Conservation (phyloP, 2,797 vertebrate species). For the Triplophysa yarkandensis region DNA sequence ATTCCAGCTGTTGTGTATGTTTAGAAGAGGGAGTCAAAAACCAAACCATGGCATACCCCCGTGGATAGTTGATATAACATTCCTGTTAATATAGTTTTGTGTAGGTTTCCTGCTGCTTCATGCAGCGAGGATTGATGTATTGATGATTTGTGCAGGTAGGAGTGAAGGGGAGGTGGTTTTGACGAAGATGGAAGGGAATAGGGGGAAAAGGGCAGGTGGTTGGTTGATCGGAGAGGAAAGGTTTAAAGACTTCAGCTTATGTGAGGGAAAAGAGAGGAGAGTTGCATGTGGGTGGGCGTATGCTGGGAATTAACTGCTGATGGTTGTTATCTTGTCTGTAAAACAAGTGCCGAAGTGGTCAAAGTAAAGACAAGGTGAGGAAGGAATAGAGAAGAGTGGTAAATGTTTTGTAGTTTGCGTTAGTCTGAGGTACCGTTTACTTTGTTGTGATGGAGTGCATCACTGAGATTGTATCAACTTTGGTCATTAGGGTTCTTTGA, state of each 20-base stretch:
- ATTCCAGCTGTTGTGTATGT: slow-evolving; percentile 2
- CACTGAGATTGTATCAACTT: not conserved
- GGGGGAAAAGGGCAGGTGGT: not conserved
- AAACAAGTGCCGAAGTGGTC: slow-evolving; percentile 9
- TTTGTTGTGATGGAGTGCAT: slow-evolving; percentile 1
- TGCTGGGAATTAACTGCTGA: slow-evolving; percentile 3
- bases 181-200: not conserved
- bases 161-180: not conserved
- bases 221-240: not conserved
- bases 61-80: slow-evolving; percentile 1
- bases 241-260: slow-evolving; percentile 9
- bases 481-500: not conserved
- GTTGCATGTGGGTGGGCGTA: slow-evolving; percentile 5
- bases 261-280: not conserved
- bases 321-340: slow-evolving; percentile 19
- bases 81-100: not conserved
- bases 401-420: slow-evolving; percentile 2
- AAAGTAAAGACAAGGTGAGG: not conserved
- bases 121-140: not conserved
- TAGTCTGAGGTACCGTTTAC: slow-evolving; percentile 11
- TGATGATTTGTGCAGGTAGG: not conserved
- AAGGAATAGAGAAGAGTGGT: not conserved
- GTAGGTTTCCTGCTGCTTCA: not conserved
- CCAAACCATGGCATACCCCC: not conserved
- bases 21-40: not conserved